These are phyloP conservation scores for Bombus picipes DNA, from an alignment of 1,140 invertebrate genomes.

Conservation along the genomic window DNA sequence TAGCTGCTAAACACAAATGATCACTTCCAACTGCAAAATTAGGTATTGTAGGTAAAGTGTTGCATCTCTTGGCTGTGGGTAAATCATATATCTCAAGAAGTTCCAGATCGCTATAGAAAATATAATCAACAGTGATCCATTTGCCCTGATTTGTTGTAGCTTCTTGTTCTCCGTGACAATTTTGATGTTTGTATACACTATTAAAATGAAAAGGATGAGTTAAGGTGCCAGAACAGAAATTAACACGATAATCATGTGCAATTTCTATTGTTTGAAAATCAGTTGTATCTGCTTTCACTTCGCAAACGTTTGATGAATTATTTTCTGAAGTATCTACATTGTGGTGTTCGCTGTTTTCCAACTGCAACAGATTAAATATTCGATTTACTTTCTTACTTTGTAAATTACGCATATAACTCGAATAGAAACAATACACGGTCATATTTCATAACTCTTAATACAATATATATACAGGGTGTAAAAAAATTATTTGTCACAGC, in stretches of 20 bases:
- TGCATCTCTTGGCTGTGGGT: constrained; percentile 85
- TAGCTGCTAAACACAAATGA: constrained; percentile 88
- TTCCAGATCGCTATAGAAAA: constrained; percentile 87
- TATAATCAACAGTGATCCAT: constrained; percentile 93
- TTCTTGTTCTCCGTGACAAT: constrained; percentile 78
- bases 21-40: constrained; percentile 89
- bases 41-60: constrained; percentile 86
- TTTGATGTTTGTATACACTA: constrained; percentile 84
- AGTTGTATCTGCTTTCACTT: constrained; percentile 56
- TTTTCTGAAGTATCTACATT: neutral
- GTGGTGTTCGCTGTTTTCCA: constrained; percentile 64
- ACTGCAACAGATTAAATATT: constrained; percentile 42
- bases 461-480: neutral
- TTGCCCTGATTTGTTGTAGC: constrained; percentile 88
- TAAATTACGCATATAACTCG: neutral
- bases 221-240: constrained; percentile 82
- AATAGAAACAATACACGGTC: neutral
- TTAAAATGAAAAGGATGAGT: constrained; percentile 83
- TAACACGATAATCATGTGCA: constrained; percentile 64
- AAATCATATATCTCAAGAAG: constrained; percentile 86
- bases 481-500: too few relatives aligned
- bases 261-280: constrained; percentile 73
- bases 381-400: neutral
- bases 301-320: constrained; percentile 1
- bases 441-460: neutral